Percentiles rank a stretch among this genome's conserved stretches.
phyloP scores from a whole-genome alignment of 2,113 vertebrate species.

The Seriola rivoliana region DNA sequence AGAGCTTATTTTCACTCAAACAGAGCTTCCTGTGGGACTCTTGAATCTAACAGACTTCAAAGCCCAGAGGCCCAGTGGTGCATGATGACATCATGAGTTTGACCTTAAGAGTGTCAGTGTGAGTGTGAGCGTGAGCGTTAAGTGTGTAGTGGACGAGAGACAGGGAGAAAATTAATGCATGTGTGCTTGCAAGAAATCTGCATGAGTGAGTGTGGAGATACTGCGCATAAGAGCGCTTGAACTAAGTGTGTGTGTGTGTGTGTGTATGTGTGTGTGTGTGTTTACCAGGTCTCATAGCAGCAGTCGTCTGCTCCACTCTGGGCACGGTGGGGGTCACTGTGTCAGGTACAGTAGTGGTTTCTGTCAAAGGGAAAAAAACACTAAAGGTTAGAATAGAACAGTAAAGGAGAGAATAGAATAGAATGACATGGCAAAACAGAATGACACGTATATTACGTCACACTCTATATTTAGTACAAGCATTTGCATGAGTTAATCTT shows the following conservation, averaged over 20 bases:
- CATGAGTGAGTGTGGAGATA: background rate
- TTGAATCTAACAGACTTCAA: conserved; percentile 69
- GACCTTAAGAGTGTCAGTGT: conserved; percentile 64
- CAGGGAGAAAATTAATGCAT: conserved; percentile 17
- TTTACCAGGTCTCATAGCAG: conserved; percentile 81
- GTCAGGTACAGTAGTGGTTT: conserved; percentile 90
- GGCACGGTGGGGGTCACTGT: conserved; percentile 90
- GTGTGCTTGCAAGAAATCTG: conserved; percentile 14
- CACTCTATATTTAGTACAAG: background rate
- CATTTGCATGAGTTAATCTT: background rate
- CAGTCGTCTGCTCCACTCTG: conserved; percentile 88
- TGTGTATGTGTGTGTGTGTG: conserved; percentile 18
- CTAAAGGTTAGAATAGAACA: background rate
- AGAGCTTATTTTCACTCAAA: conserved; percentile 70
- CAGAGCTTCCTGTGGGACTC: conserved; percentile 70
- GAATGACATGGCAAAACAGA: background rate
- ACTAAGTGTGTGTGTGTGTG: background rate
- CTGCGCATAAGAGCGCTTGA: background rate
- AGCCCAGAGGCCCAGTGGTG: conserved; percentile 60
- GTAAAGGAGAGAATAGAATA: background rate
- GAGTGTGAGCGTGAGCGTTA: conserved; percentile 17
- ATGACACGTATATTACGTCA: background rate
- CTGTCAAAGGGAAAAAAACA: conserved; percentile 74
- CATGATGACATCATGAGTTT: conserved; percentile 73
- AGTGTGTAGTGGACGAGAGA: conserved; percentile 30